Evolutionary conservation across 2,113 vertebrate species (phyloP).

Genomic region (Mesitornis unicolor): DNA sequence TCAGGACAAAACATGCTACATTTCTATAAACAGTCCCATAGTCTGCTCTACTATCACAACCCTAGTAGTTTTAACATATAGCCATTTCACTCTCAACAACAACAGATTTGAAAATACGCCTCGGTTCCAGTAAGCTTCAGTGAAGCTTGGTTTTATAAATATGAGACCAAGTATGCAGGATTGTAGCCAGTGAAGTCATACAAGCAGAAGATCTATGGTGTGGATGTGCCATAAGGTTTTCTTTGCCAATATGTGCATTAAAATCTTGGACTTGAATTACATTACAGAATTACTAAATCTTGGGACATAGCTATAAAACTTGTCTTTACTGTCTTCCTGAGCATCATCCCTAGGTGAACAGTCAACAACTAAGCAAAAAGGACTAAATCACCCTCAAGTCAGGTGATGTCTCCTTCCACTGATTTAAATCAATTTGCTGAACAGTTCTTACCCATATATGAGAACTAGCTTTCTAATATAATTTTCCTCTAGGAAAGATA

Average conservation of each 20-base stretch:
- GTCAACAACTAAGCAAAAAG: conserved; percentile 52
- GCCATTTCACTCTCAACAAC: not conserved
- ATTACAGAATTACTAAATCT: conserved; percentile 56
- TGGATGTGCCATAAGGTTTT: not conserved
- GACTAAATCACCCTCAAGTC: conserved; percentile 38
- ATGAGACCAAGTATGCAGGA: not conserved
- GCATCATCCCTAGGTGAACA: conserved; percentile 36
- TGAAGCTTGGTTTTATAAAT: conserved; percentile 39
- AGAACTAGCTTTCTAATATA: not conserved
- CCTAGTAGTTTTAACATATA: not conserved
- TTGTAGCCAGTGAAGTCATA: conserved; percentile 50
- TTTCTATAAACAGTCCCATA: conserved; percentile 41
- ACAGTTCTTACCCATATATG: not conserved
- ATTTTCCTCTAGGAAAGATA: not conserved
- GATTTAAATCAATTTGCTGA: conserved; percentile 1
- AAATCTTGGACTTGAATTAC: conserved; percentile 57
- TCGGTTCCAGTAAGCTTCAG: conserved; percentile 7
- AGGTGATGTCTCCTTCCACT: not conserved
- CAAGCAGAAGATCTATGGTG: conserved; percentile 34
- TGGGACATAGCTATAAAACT: conserved; percentile 44
- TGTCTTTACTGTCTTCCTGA: conserved; percentile 26
- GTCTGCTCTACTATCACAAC: not conserved
- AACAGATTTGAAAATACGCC: conserved; percentile 12
- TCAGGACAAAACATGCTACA: not conserved
- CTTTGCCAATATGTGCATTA: conserved; percentile 62